phyloP scores from a whole-genome alignment of 2,888 invertebrate genomes.

The Nesidiocoris tenuis region DNA sequence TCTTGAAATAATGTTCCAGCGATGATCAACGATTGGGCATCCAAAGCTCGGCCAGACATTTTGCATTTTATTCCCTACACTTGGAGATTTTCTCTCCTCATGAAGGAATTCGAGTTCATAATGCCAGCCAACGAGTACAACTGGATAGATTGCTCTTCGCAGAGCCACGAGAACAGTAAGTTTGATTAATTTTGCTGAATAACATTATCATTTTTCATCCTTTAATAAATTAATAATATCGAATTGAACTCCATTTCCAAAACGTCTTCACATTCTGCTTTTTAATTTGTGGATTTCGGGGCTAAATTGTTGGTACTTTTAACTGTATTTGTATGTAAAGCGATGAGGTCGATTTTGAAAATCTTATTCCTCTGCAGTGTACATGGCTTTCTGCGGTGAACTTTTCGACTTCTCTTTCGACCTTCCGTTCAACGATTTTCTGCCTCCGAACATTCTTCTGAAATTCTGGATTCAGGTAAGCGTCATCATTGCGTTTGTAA shows the following conservation, averaged over 20 bases:
- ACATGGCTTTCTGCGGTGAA: conserved; percentile 91
- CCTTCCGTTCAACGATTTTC: conserved; percentile 90
- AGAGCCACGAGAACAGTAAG: conserved; percentile 86
- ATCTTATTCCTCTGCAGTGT: no score
- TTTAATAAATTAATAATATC: no score
- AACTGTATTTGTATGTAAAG: no score
- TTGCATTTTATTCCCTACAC: conserved; percentile 95
- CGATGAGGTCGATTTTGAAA: no score
- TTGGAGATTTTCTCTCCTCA: conserved; percentile 84
- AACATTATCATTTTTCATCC: no score
- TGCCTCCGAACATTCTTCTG: conserved; percentile 84
- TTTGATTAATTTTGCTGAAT: neutral
- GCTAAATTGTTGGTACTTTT: no score
- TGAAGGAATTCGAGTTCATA: conserved; percentile 93
- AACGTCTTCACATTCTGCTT: no score
- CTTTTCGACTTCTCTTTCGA: conserved; percentile 89
- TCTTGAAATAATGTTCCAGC: conserved; percentile 30
- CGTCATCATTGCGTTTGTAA: no score
- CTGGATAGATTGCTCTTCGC: conserved; percentile 97
- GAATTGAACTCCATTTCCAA: no score
- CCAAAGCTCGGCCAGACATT: conserved; percentile 89
- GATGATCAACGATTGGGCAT: conserved; percentile 87
- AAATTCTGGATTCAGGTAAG: conserved; percentile 84
- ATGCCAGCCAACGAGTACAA: conserved; percentile 94
- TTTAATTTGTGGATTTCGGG: no score